Evolutionary conservation across 2,888 invertebrate species (phyloP).

Genomic region (Athalia cordata): DNA sequence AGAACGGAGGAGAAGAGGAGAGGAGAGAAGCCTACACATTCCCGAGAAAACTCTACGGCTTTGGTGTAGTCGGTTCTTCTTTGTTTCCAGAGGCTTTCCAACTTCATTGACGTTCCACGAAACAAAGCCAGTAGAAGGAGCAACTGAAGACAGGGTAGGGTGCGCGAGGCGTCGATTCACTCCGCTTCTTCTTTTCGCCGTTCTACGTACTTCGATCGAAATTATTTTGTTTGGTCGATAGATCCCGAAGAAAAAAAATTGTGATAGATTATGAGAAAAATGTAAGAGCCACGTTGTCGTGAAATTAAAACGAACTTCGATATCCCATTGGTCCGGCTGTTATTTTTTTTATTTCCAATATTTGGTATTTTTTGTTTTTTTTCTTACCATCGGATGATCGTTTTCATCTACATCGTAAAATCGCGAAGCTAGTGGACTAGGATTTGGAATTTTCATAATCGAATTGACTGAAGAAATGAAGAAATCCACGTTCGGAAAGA

Average conservation of each 20-base stretch:
- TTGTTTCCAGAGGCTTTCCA: conserved; percentile 29
- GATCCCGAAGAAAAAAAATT: background rate
- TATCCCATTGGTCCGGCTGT: too few species aligned
- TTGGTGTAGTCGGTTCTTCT: conserved; percentile 12
- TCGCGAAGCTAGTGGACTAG: too few species aligned
- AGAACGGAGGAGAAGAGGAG: background rate
- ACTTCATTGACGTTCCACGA: conserved; percentile 25
- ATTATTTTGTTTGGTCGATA: background rate
- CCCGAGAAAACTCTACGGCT: conserved; percentile 30
- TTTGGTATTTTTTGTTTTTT: too few species aligned
- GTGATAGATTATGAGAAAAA: conserved; percentile 7
- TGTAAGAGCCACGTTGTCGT: background rate
- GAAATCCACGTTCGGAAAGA: background rate
- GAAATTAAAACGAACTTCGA: conserved; percentile 1
- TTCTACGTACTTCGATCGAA: too few species aligned
- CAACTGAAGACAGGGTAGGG: too few species aligned
- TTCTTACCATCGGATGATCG: too few species aligned
- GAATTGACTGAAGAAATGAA: background rate
- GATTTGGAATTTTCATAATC: background rate
- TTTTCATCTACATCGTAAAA: too few species aligned
- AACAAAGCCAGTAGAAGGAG: conserved; percentile 1
- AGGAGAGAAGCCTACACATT: conserved; percentile 24
- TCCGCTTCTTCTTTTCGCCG: background rate
- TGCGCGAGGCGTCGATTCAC: too few species aligned
- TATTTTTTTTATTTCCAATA: too few species aligned